phyloP scores from a whole-genome alignment of 2,113 vertebrate genomes.

The Grus americana region DNA sequence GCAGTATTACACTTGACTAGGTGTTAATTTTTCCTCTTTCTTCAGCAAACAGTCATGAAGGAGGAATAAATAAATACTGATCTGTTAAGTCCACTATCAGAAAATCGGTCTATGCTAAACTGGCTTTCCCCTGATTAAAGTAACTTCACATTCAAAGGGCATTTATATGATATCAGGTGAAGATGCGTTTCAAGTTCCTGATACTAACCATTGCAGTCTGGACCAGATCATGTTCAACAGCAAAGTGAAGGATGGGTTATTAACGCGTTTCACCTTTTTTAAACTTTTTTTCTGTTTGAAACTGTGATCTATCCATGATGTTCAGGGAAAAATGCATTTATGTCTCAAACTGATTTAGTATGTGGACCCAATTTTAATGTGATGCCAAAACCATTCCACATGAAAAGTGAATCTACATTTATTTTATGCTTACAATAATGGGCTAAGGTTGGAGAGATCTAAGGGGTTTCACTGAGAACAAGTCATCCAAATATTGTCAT shows the following conservation, averaged over 20 bases:
- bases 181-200: neutral
- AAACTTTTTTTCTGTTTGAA: neutral
- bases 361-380: neutral
- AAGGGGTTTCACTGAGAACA: neutral
- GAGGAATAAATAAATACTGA: neutral
- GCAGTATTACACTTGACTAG: neutral
- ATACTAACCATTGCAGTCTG: neutral
- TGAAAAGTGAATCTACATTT: neutral
- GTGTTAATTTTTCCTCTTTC: neutral
- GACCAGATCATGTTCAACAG: neutral
- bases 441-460: neutral
- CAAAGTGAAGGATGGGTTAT: neutral
- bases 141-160: neutral
- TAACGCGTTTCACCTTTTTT: neutral
- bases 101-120: neutral
- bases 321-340: neutral
- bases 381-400: neutral
- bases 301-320: neutral
- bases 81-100: neutral
- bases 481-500: neutral
- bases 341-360: neutral
- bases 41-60: neutral
- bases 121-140: neutral
- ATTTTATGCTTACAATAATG: neutral
- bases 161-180: neutral